Evolutionary conservation across 37 sponge, comb jelly and placozoan species (phyloP), one percentile per base, ranked within the genome.

Genomic region (Petrosia ficiformis): DNA sequence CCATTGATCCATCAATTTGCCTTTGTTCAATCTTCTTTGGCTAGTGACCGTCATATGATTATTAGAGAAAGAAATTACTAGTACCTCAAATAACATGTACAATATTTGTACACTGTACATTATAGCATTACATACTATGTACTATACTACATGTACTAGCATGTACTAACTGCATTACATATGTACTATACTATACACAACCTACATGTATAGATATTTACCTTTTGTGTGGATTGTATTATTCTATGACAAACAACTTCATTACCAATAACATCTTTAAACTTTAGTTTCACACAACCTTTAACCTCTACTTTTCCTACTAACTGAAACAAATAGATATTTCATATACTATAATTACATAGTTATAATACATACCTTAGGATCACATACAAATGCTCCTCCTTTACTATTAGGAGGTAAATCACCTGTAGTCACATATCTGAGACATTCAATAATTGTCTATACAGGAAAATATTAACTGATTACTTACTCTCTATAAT

Each of bases 381-480:
- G 99, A 63, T 95, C 96, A 39, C 87, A 83, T 5, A 98, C 87
- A 64, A 98, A 97, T 22, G 84, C 89, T 30, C 92, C 92, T 39
- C 90, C 89, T 67, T 90, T 90, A 68, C 78, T 85, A 66, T 89
- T 88, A 8, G 96, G 93, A 0, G 99, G 99, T 5, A 86, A 75
- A 5, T 93, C 93, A 30, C 96, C 96, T 1, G 94, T 92, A 22
- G 94, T 88, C 28, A 82, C 69, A 77, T 93, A 98, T 54, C 80
- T 95, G 72, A 98, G 85, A 75, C 93, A 96, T 65, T 98, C 99
- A 32, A 98, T 98, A 38, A 98, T 86, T 19, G 99, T 90, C 95
- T 94, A 65, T n/a, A 24, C 11, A 71, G 43, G 37, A 41, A 4
- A 74, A 5, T 67, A 41, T 38, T 41, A n/a, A 71, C 33, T 14